These are phyloP conservation scores for Cerceris ruficornis DNA, from an alignment of 2,888 invertebrate species.

Conservation along the genomic window DNA sequence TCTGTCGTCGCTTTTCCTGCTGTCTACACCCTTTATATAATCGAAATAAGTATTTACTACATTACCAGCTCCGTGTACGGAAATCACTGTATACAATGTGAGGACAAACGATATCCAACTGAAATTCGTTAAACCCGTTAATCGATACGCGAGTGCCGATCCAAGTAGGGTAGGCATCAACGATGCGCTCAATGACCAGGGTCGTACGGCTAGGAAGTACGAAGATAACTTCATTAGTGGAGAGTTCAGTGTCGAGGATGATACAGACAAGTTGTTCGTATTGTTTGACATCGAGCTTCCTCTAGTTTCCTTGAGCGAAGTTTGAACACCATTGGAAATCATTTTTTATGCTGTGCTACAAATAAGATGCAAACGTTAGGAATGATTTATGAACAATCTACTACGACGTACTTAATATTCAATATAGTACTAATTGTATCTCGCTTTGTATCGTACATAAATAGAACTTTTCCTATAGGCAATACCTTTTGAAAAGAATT, in stretches of 20 bases:
- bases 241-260: conserved; percentile 70
- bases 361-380: conserved; percentile 20
- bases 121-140: conserved; percentile 89
- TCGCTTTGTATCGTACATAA: not conserved
- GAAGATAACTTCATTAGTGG: conserved; percentile 94
- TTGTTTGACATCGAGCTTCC: conserved; percentile 47
- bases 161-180: conserved; percentile 95
- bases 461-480: not conserved
- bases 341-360: conserved; percentile 56
- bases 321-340: conserved; percentile 72
- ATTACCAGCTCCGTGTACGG: conserved; percentile 98
- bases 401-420: no score
- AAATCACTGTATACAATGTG: conserved; percentile 93
- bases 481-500: not conserved
- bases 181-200: conserved; percentile 97
- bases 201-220: conserved; percentile 93
- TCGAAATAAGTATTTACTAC: conserved; percentile 98
- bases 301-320: conserved; percentile 47
- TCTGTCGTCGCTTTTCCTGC: conserved; percentile 95
- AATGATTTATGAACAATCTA: no score
- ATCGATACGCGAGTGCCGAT: conserved; percentile 93
- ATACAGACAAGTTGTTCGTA: conserved; percentile 52
- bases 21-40: conserved; percentile 96
- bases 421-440: no score
- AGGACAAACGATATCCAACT: conserved; percentile 90